A percentile compares a stretch with the other conserved stretches of the same genome.
These are phyloP conservation scores for Oceanodroma leucorhoa DNA, from an alignment of 2,797 vertebrate genomes.

Conservation along the genomic window DNA sequence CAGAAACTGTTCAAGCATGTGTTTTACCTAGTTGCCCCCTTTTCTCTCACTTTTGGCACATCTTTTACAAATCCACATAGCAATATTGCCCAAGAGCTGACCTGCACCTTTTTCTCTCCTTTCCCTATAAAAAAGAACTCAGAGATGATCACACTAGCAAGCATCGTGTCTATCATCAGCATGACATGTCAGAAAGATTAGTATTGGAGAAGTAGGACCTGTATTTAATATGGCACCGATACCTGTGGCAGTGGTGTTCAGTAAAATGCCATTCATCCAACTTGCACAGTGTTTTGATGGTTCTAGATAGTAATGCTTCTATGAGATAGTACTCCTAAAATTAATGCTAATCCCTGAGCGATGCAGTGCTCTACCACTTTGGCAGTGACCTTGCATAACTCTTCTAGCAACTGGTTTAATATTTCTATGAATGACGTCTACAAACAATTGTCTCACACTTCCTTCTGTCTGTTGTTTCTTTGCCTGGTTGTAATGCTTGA, in stretches of 20 bases:
- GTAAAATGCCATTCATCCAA: not conserved
- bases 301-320: not conserved
- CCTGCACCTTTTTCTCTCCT: not conserved
- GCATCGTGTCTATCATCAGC: not conserved
- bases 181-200: not conserved
- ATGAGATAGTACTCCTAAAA: not conserved
- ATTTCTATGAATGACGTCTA: not conserved
- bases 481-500: not conserved
- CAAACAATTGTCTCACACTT: not conserved
- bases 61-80: not conserved
- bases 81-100: not conserved
- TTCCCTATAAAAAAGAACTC: not conserved
- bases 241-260: not conserved
- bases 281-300: not conserved
- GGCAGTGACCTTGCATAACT: not conserved
- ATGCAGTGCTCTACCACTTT: not conserved
- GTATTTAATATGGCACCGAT: not conserved
- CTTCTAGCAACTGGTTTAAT: not conserved
- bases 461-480: not conserved
- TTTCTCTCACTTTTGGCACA: not conserved
- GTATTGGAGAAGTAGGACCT: not conserved
- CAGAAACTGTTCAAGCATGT: not conserved
- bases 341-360: not conserved
- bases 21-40: not conserved
- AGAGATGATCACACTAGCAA: not conserved